phyloP scores from a whole-genome alignment of 1,140 invertebrate species.

The Lordiphosa stackelbergi region DNA sequence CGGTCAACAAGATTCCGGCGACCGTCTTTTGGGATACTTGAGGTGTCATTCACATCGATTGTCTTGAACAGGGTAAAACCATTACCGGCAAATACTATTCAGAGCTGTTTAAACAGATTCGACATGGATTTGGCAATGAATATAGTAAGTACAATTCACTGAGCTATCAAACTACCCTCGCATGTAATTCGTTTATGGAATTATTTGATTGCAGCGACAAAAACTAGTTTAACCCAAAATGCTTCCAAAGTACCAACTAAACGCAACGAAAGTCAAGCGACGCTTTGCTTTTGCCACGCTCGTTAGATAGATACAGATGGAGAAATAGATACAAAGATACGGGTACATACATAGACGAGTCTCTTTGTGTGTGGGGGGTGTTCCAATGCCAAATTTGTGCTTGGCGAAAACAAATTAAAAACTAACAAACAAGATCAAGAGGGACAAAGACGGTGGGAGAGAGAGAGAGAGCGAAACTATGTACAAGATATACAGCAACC shows the following conservation, averaged over 20 bases:
- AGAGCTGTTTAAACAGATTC: too few species aligned
- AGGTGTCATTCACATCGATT: too few species aligned
- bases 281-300: conserved; percentile 51
- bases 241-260: conserved; percentile 19
- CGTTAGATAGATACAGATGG: conserved; percentile 33
- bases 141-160: too few species aligned
- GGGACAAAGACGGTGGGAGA: background rate
- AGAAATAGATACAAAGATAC: conserved; percentile 11
- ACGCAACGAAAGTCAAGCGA: conserved; percentile 52
- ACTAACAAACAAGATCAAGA: conserved; percentile 16
- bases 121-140: too few species aligned
- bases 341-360: conserved; percentile 4
- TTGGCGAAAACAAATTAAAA: conserved; percentile 39
- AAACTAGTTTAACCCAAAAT: conserved; percentile 28
- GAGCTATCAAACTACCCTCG: background rate
- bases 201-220: conserved; percentile 20
- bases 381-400: conserved; percentile 41
- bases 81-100: too few species aligned
- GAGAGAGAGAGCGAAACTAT: background rate
- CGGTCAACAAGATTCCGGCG: too few species aligned
- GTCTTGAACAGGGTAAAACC: too few species aligned
- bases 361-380: conserved; percentile 23
- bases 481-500: background rate
- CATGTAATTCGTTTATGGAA: conserved; percentile 2
- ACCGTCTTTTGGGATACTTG: too few species aligned